Conservation (phyloP, 2,888 invertebrate genomes). For the Cataglyphis rosenhaueri region DNA sequence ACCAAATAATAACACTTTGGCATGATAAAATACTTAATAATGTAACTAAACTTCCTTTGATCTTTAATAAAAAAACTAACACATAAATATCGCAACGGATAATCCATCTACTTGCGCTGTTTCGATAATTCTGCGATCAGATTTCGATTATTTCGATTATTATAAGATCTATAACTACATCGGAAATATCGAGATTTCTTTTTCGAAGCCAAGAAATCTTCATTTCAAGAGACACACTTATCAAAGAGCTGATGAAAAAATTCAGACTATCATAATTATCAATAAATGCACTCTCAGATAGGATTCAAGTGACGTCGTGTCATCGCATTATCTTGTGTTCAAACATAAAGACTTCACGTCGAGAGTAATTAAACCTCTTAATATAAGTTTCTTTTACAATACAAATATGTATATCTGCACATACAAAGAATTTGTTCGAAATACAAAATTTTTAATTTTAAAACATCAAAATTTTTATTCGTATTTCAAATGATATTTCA, state of each 20-base stretch:
- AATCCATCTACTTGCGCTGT: slow-evolving; percentile 4
- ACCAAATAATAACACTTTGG: neutral
- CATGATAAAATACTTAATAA: neutral
- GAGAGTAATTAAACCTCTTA: neutral
- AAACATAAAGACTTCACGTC: too few species aligned
- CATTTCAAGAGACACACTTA: neutral
- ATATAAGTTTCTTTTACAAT: neutral
- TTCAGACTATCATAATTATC: neutral
- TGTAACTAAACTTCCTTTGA: neutral
- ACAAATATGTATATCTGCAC: neutral
- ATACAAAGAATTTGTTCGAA: neutral
- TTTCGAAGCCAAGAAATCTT: neutral
- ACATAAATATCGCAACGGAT: neutral
- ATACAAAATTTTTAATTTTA: neutral
- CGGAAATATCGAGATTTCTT: neutral
- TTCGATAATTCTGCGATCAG: neutral
- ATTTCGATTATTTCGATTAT: neutral
- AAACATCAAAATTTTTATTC: neutral
- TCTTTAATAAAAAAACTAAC: neutral
- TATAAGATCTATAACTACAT: neutral
- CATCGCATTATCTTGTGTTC: neutral
- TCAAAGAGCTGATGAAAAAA: neutral
- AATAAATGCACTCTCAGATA: neutral
- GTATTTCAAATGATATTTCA: neutral
- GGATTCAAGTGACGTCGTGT: neutral